Conservation (phyloP, 1,140 invertebrate species). For the Vollenhovia emeryi region DNA sequence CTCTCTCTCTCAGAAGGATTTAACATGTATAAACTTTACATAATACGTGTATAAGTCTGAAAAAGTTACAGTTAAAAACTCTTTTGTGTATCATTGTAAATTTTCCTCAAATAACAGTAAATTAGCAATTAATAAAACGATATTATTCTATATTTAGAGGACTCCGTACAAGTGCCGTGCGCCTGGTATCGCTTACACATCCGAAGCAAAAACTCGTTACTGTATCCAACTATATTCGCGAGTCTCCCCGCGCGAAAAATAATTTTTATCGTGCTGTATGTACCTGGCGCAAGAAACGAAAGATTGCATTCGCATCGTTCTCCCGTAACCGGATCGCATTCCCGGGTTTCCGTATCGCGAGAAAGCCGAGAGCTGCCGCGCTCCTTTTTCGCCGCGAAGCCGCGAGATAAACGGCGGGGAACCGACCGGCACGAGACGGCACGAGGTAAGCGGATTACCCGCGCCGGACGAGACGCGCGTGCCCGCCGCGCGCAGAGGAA, state of each 20-base stretch:
- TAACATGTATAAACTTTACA: neutral
- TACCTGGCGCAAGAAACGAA: neutral
- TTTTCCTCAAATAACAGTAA: neutral
- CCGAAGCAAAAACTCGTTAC: neutral
- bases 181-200: neutral
- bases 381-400: conserved; percentile 12
- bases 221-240: neutral
- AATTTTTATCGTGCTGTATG: neutral
- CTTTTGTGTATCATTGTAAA: neutral
- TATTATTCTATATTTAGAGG: neutral
- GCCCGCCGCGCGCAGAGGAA: neutral
- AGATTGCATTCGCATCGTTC: conserved; percentile 4
- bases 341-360: neutral
- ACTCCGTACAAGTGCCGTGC: neutral
- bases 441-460: conserved; percentile 23
- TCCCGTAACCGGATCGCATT: conserved; percentile 3
- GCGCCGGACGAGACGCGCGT: neutral
- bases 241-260: neutral
- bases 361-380: conserved; percentile 15
- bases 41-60: neutral
- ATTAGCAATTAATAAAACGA: neutral
- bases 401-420: conserved; percentile 30
- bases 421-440: conserved; percentile 13
- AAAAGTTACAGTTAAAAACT: neutral
- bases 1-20: neutral